These are phyloP conservation scores for Lumbricus terrestris DNA, from an alignment of 2,888 invertebrate species.

Conservation along the genomic window DNA sequence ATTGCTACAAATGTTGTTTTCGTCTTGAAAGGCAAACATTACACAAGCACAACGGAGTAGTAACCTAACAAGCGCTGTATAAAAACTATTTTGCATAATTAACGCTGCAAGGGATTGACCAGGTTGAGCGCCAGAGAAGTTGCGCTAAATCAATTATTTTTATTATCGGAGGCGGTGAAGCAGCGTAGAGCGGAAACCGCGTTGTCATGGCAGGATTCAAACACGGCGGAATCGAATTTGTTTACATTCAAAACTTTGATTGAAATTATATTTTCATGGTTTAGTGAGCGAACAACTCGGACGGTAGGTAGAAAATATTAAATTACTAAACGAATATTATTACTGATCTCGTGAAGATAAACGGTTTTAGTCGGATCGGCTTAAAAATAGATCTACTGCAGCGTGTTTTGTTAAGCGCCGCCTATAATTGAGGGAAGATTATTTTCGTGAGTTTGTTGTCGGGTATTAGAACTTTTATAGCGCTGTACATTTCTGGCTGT, in stretches of 20 bases:
- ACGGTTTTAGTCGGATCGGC: background rate
- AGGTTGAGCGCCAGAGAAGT: too few relatives aligned
- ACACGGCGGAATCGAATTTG: background rate
- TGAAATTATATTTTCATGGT: background rate
- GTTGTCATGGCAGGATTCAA: conserved; percentile 8
- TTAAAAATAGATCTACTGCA: too few relatives aligned
- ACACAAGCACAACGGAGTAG: too few relatives aligned
- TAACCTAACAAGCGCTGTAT: too few relatives aligned
- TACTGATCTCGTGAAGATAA: background rate
- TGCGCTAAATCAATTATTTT: background rate
- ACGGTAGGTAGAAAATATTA: background rate
- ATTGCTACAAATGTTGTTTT: too few relatives aligned
- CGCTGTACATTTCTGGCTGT: too few relatives aligned
- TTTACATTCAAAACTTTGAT: background rate
- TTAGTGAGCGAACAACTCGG: background rate
- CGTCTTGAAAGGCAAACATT: too few relatives aligned
- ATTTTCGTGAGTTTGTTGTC: too few relatives aligned
- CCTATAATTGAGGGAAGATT: too few relatives aligned
- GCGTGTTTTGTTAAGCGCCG: background rate
- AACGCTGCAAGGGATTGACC: too few relatives aligned
- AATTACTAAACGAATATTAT: background rate
- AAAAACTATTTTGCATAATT: too few relatives aligned
- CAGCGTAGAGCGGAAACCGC: conserved; percentile 12
- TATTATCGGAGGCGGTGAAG: background rate
- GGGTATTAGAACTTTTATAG: too few relatives aligned